Conservation (phyloP, 1,140 invertebrate species). For the Pseudomyrmex dendroicus region DNA sequence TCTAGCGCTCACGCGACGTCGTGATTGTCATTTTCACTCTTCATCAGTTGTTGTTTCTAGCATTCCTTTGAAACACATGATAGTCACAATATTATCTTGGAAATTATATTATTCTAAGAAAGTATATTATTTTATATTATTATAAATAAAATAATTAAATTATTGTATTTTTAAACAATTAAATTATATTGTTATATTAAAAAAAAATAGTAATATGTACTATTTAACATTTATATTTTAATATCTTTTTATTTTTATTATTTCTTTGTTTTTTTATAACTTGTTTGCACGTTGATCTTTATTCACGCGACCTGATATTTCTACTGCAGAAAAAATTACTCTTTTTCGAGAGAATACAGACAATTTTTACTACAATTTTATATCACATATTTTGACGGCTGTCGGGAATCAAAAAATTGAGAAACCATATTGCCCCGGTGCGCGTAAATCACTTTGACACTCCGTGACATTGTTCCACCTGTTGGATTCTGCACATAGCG, state of each 20-base stretch:
- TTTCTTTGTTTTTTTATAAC: background rate
- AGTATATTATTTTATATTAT: background rate
- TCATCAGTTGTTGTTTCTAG: conserved; percentile 13
- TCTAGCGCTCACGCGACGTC: conserved; percentile 41
- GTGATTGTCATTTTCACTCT: conserved; percentile 43
- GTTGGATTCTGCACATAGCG: conserved; percentile 29
- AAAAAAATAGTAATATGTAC: no score
- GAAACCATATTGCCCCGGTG: conserved; percentile 13
- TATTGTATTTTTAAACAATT: no score
- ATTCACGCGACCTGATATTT: background rate
- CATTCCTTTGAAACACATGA: background rate
- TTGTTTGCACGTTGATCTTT: background rate
- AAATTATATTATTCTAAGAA: no score
- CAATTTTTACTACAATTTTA: conserved; percentile 15
- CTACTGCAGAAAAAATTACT: background rate
- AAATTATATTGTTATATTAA: no score
- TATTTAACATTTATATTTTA: no score
- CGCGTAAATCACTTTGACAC: conserved; percentile 61
- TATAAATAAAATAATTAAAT: background rate
- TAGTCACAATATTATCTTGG: no score
- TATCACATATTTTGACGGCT: background rate
- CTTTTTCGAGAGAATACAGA: background rate
- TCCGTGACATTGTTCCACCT: conserved; percentile 30
- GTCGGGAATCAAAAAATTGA: conserved; percentile 9
- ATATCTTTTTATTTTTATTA: no score